phyloP scores from a whole-genome alignment of 2,797 vertebrate genomes.

The Falco concolor region DNA sequence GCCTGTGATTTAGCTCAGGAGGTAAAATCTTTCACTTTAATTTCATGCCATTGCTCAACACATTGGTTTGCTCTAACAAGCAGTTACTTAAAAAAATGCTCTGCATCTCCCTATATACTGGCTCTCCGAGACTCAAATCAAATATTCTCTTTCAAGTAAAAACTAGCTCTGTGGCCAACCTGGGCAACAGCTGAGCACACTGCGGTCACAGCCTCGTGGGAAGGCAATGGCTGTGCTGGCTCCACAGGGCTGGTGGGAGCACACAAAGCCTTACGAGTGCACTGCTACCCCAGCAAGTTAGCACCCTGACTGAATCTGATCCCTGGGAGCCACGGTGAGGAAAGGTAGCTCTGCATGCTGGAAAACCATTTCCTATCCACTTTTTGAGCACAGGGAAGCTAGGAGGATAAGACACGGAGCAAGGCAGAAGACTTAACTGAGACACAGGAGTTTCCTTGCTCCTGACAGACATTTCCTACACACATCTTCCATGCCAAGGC shows the following conservation, averaged over 20 bases:
- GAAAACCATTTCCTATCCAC: background rate
- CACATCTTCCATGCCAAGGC: background rate
- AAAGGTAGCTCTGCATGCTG: background rate
- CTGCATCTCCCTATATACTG: background rate
- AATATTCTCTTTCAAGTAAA: background rate
- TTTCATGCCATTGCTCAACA: background rate
- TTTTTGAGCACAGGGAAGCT: background rate
- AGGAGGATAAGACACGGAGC: background rate
- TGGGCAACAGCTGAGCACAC: fast-evolving
- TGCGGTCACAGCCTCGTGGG: fast-evolving
- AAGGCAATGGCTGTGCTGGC: background rate
- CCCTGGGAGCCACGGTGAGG: background rate
- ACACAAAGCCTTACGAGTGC: background rate
- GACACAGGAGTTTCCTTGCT: no score
- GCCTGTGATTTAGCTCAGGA: background rate
- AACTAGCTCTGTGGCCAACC: background rate
- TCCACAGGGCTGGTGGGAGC: background rate
- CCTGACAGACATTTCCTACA: background rate
- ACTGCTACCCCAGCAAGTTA: background rate
- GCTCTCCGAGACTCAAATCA: background rate
- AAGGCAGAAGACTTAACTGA: background rate
- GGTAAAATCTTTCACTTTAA: background rate
- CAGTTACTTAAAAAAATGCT: background rate
- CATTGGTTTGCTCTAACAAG: background rate
- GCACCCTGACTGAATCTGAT: background rate